A percentile compares a stretch with the other conserved stretches of the same genome.
These are phyloP conservation scores for Folsomia manolachei DNA, from an alignment of 2,888 invertebrate genomes.

Conservation along the genomic window DNA sequence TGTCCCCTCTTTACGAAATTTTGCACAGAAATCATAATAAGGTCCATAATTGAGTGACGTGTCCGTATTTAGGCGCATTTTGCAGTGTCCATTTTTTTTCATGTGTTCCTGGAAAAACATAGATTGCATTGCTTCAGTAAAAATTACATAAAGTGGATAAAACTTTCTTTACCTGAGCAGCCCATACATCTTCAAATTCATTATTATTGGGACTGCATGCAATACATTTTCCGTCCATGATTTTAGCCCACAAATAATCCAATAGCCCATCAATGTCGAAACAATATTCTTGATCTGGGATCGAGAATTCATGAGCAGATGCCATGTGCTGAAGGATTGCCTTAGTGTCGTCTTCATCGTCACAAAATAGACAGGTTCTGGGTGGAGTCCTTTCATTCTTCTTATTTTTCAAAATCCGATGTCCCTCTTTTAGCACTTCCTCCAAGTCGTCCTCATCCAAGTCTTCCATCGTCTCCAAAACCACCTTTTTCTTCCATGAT, in stretches of 20 bases:
- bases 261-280: background rate
- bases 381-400: background rate
- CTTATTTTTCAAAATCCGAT: background rate
- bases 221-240: background rate
- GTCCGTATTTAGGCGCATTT: background rate
- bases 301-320: background rate
- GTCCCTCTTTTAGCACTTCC: background rate
- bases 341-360: background rate
- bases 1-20: background rate
- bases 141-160: background rate
- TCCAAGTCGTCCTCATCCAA: too few species aligned
- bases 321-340: background rate
- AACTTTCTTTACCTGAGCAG: background rate
- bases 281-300: background rate
- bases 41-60: background rate
- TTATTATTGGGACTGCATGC: background rate
- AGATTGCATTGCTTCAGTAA: too few species aligned
- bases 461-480: too few species aligned
- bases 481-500: too few species aligned
- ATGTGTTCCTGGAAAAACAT: background rate
- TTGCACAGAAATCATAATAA: background rate
- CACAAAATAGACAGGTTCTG: background rate
- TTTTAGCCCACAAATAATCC: background rate
- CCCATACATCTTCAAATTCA: background rate
- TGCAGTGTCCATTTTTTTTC: background rate